Evolutionary conservation across 2,888 invertebrate species (phyloP).

Genomic region (Cantharis flavilabris): DNA sequence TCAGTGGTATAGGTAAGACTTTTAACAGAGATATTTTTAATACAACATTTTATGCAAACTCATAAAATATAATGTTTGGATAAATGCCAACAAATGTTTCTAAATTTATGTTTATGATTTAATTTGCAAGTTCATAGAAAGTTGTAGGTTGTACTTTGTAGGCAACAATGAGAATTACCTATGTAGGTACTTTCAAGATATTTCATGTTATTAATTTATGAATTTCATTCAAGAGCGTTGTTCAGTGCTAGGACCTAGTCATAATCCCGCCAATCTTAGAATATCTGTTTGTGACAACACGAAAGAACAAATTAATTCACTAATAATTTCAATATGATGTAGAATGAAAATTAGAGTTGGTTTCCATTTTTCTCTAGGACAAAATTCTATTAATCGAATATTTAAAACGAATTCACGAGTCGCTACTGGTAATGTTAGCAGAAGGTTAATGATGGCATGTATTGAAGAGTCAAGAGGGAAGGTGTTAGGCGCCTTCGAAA

Average conservation of each 20-base stretch:
- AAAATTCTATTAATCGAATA: background rate
- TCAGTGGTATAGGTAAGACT: slow-evolving; percentile 9
- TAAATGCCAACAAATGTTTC: slow-evolving; percentile 7
- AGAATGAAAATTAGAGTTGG: too few relatives aligned
- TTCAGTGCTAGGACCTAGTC: background rate
- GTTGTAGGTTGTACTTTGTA: background rate
- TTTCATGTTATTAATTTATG: background rate
- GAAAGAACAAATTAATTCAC: too few relatives aligned
- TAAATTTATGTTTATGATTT: slow-evolving; percentile 10
- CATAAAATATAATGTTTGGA: background rate
- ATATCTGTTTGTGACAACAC: too few relatives aligned
- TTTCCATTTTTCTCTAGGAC: too few relatives aligned
- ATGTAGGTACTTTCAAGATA: background rate
- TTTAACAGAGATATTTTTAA: background rate
- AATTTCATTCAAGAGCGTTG: background rate
- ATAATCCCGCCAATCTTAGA: too few relatives aligned
- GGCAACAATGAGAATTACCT: background rate
- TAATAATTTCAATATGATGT: too few relatives aligned
- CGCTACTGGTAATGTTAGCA: slow-evolving; percentile 6
- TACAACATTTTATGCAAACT: slow-evolving; percentile 16
- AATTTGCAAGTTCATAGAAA: background rate
- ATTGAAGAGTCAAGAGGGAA: slow-evolving; percentile 2
- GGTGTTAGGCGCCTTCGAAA: slow-evolving; percentile 16
- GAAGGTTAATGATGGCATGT: slow-evolving; percentile 8
- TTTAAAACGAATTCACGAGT: background rate